Percentiles rank a stretch among this genome's conserved stretches.
Conservation (phyloP, 2,113 vertebrate species). For the Tinamus guttatus region DNA sequence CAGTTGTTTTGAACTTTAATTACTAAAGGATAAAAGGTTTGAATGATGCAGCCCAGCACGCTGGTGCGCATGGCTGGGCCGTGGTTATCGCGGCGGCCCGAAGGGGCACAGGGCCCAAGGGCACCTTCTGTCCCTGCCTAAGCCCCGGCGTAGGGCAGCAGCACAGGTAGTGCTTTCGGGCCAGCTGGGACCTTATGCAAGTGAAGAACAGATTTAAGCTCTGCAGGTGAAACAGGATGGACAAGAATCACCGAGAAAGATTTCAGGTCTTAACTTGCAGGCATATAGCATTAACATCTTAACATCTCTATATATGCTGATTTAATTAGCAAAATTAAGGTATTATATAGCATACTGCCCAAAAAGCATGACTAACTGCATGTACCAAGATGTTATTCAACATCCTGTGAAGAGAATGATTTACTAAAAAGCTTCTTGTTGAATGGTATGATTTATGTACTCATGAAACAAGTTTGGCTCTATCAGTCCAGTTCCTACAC, state of each 20-base stretch:
- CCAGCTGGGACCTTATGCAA: not conserved
- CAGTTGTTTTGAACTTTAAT: not conserved
- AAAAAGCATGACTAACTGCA: not conserved
- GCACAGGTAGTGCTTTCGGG: not conserved
- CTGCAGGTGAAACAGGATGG: not conserved
- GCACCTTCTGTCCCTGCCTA: not conserved
- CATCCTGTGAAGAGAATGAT: not conserved
- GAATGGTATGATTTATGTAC: not conserved
- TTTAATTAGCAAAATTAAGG: not conserved
- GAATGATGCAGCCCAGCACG: too few relatives aligned
- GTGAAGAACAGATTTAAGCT: not conserved
- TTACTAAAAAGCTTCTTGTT: not conserved
- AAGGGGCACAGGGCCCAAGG: not conserved
- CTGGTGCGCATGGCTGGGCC: fast-evolving
- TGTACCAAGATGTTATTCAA: not conserved
- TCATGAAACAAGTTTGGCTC: not conserved
- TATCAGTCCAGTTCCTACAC: not conserved
- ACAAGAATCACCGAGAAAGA: not conserved
- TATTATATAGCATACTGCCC: not conserved
- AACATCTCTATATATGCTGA: not conserved
- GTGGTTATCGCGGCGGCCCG: fast-evolving
- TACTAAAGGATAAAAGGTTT: not conserved
- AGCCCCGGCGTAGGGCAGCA: not conserved
- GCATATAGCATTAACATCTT: not conserved
- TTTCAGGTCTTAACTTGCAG: not conserved